These are phyloP conservation scores for Mus spretus DNA, from an alignment of 2,797 vertebrate species.

Conservation along the genomic window DNA sequence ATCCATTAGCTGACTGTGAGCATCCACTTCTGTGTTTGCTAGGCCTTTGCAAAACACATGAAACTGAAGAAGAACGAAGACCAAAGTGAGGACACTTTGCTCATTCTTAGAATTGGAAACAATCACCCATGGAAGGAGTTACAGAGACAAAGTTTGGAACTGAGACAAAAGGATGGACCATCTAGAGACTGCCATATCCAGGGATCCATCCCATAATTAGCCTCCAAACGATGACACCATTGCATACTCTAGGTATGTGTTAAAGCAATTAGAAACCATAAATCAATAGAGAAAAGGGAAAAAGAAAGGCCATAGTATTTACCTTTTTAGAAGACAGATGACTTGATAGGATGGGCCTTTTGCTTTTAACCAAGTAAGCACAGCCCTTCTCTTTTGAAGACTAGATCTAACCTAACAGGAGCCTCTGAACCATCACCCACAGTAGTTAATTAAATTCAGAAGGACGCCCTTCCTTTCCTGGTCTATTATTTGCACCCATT, in stretches of 20 bases:
- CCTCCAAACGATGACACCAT: too few relatives aligned
- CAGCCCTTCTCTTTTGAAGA: slow-evolving; percentile 29
- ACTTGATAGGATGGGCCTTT: neutral
- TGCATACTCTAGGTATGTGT: neutral
- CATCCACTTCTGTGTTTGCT: too few relatives aligned
- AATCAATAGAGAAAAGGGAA: neutral
- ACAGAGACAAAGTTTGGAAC: too few relatives aligned
- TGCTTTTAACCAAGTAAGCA: slow-evolving; percentile 43
- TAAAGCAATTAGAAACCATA: slow-evolving; percentile 29
- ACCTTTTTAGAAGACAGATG: slow-evolving; percentile 46
- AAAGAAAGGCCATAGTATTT: slow-evolving; percentile 43
- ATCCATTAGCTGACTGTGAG: too few relatives aligned
- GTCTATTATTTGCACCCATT: slow-evolving; percentile 45
- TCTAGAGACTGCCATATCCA: too few relatives aligned
- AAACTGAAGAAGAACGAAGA: too few relatives aligned
- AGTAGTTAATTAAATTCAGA: slow-evolving; percentile 49
- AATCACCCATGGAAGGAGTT: too few relatives aligned
- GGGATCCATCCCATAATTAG: too few relatives aligned
- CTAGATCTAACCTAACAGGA: slow-evolving; percentile 20
- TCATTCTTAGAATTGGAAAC: too few relatives aligned
- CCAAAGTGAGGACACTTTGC: too few relatives aligned
- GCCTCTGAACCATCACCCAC: slow-evolving; percentile 16
- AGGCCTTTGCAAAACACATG: too few relatives aligned
- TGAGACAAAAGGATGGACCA: too few relatives aligned
- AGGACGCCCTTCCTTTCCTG: slow-evolving; percentile 29